Evolutionary conservation across 2,888 invertebrate genomes (phyloP).

Genomic region (Caenorhabditis sp.): DNA sequence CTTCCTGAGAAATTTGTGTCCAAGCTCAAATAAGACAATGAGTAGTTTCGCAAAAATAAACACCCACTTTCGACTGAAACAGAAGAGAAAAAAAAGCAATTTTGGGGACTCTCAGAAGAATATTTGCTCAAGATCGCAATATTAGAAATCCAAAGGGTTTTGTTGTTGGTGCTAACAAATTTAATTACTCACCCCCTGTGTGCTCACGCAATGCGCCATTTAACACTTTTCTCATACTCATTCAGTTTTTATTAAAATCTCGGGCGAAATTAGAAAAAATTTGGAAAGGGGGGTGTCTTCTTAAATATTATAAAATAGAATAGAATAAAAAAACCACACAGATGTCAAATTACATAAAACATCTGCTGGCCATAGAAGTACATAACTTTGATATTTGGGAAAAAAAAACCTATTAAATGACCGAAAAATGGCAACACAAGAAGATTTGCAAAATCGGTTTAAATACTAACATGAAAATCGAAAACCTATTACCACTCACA

Average conservation of each 20-base stretch:
- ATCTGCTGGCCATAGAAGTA: no score
- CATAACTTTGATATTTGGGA: constrained; percentile 1
- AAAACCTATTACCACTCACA: not conserved
- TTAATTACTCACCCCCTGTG: constrained; percentile 55
- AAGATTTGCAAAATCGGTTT: constrained; percentile 40
- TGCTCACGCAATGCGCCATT: constrained; percentile 49
- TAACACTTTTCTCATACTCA: constrained; percentile 35
- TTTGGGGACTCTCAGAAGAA: not conserved
- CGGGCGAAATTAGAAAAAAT: not conserved
- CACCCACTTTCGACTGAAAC: not conserved
- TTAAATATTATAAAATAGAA: not conserved
- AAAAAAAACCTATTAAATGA: constrained; percentile 1
- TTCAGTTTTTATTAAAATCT: constrained; percentile 4
- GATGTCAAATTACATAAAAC: not conserved
- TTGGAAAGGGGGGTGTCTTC: not conserved
- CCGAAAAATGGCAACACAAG: constrained; percentile 38
- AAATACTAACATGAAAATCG: constrained; percentile 7
- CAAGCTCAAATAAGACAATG: constrained; percentile 30
- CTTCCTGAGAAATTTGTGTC: not conserved
- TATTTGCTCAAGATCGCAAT: constrained; percentile 47
- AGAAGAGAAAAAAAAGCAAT: constrained; percentile 6
- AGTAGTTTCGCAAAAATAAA: constrained; percentile 7
- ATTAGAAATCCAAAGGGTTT: constrained; percentile 20
- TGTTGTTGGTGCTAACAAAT: constrained; percentile 47
- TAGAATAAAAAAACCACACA: not conserved